Percentiles rank a stretch among this genome's conserved stretches.
Evolutionary conservation across 2,888 invertebrate genomes (phyloP).

Genomic region (Amitus sp.): DNA sequence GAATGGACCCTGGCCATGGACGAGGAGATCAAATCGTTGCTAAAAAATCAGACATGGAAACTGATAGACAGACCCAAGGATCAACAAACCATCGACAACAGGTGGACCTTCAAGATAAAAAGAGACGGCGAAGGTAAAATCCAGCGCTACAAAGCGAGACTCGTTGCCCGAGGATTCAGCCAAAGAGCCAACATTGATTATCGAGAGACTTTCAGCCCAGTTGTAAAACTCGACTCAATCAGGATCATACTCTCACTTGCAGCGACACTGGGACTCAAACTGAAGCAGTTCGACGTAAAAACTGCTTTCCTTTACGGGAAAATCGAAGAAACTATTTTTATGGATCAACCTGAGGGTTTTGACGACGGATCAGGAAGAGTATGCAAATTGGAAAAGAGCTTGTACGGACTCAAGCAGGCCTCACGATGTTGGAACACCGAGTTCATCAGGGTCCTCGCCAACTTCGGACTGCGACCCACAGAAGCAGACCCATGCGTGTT

Average conservation of each 20-base stretch:
- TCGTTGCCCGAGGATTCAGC: constrained; percentile 8
- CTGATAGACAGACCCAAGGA: constrained; percentile 5
- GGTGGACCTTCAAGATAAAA: constrained; percentile 9
- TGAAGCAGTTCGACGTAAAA: constrained; percentile 14
- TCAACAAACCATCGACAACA: constrained; percentile 2
- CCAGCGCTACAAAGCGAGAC: constrained; percentile 6
- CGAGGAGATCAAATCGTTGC: constrained; percentile 27
- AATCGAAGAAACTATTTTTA: constrained; percentile 9
- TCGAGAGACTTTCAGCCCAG: constrained; percentile 48
- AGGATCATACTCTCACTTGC: constrained; percentile 4
- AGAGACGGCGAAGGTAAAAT: background rate
- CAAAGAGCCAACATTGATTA: constrained; percentile 8
- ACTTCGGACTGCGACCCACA: background rate
- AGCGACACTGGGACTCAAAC: background rate
- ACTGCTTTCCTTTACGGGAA: constrained; percentile 7
- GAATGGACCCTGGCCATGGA: constrained; percentile 11
- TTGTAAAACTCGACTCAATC: constrained; percentile 44
- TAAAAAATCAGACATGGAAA: constrained; percentile 20
- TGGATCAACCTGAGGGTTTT: constrained; percentile 7
- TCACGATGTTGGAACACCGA: constrained; percentile 10
- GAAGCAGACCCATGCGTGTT: constrained; percentile 14
- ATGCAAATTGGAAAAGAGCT: constrained; percentile 2
- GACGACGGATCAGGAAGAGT: constrained; percentile 2
- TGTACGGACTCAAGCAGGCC: constrained; percentile 11
- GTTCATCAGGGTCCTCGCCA: background rate